These are phyloP conservation scores for Nymphalis io DNA, from an alignment of 1,140 invertebrate species.

Conservation along the genomic window DNA sequence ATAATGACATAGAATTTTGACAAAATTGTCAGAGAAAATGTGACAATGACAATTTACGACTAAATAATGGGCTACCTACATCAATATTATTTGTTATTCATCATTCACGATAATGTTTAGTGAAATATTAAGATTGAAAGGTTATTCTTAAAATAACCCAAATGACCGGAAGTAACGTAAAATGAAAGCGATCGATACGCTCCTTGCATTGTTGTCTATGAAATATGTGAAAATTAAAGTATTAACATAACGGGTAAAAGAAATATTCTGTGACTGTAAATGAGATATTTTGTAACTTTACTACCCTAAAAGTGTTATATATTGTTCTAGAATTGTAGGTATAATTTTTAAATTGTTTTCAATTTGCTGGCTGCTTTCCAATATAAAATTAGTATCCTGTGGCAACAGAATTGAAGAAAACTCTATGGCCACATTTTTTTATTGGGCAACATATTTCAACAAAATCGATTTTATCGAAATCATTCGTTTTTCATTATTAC, in stretches of 20 bases:
- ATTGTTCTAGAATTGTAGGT: neutral
- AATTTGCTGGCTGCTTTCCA: conserved; percentile 22
- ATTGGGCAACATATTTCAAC: conserved; percentile 24
- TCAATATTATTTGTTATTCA: conserved; percentile 14
- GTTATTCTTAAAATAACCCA: conserved; percentile 43
- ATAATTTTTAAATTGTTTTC: conserved; percentile 8
- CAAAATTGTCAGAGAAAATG: conserved; percentile 51
- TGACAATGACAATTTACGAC: conserved; percentile 50
- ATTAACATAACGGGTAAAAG: neutral
- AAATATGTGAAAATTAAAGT: conserved; percentile 11
- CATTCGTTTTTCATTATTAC: neutral
- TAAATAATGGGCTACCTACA: neutral
- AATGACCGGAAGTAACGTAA: conserved; percentile 47
- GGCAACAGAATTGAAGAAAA: conserved; percentile 13
- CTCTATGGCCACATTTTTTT: conserved; percentile 36
- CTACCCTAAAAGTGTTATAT: neutral
- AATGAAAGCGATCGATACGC: conserved; percentile 46
- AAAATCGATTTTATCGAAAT: conserved; percentile 33
- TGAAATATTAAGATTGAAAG: conserved; percentile 21
- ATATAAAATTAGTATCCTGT: conserved; percentile 11
- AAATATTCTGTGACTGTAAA: neutral
- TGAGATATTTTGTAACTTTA: neutral
- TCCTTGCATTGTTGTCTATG: conserved; percentile 43
- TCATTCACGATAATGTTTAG: conserved; percentile 8
- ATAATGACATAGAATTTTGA: conserved; percentile 49